These are phyloP conservation scores for Patella caerulea DNA, from an alignment of 2,888 invertebrate genomes.

Conservation along the genomic window DNA sequence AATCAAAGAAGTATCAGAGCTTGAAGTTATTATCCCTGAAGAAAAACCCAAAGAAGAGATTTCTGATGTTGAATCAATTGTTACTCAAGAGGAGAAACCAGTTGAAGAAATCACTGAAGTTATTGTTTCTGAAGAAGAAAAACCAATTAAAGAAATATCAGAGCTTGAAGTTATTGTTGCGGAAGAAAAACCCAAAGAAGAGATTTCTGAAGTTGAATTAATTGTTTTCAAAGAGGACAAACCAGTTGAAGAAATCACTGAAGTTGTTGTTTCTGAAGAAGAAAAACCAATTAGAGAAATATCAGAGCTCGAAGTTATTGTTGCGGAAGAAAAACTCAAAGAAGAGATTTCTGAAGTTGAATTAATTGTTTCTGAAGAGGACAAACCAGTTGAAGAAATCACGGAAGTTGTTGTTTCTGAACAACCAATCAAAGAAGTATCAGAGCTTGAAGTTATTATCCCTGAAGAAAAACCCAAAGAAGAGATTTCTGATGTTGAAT, in stretches of 20 bases:
- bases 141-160: too few relatives aligned
- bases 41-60: slow-evolving; percentile 8
- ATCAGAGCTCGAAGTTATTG: slow-evolving; percentile 18
- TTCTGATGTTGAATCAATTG: not conserved
- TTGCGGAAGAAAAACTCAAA: slow-evolving; percentile 15
- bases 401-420: too few relatives aligned
- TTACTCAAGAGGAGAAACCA: not conserved
- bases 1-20: not conserved
- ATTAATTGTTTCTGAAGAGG: too few relatives aligned
- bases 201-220: too few relatives aligned
- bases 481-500: not conserved
- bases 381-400: too few relatives aligned
- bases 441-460: slow-evolving; percentile 11
- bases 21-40: not conserved
- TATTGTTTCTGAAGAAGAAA: too few relatives aligned
- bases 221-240: not conserved
- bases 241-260: not conserved
- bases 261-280: slow-evolving; percentile 22
- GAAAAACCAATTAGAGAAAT: not conserved
- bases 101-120: too few relatives aligned
- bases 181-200: too few relatives aligned
- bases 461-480: slow-evolving; percentile 24
- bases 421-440: too few relatives aligned
- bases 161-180: too few relatives aligned
- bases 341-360: too few relatives aligned